Percentiles rank a stretch among this genome's conserved stretches.
These are phyloP conservation scores for Nixonia krombeini DNA, from an alignment of 1,140 invertebrate species.

Conservation along the genomic window DNA sequence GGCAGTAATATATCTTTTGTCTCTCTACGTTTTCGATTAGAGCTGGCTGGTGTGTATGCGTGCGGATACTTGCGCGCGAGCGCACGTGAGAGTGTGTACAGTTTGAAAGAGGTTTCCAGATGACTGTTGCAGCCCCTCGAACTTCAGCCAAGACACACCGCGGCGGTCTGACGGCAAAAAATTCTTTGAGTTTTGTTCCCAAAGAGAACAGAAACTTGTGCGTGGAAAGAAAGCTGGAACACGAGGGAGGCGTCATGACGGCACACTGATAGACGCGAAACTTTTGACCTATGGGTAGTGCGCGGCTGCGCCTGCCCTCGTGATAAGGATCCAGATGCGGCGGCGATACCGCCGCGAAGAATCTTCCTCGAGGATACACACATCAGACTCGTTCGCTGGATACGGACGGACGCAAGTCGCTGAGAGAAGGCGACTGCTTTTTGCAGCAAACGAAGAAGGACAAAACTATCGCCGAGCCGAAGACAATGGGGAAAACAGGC, in stretches of 20 bases:
- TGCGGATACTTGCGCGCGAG: no score
- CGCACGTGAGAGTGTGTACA: no score
- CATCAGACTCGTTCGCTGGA: conserved; percentile 44
- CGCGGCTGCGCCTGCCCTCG: background rate
- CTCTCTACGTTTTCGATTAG: background rate
- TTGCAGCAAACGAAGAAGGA: conserved; percentile 27
- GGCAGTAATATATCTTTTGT: background rate
- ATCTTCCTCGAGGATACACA: conserved; percentile 23
- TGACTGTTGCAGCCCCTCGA: conserved; percentile 5
- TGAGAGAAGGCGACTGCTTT: conserved; percentile 36
- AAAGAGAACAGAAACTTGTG: conserved; percentile 50
- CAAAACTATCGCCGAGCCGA: conserved; percentile 54
- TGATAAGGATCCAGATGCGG: conserved; percentile 28
- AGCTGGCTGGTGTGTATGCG: no score
- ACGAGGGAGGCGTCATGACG: conserved; percentile 35
- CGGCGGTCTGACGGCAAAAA: conserved; percentile 31
- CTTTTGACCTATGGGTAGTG: conserved; percentile 5
- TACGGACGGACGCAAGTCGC: conserved; percentile 31
- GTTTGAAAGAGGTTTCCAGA: conserved; percentile 2
- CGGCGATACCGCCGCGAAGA: conserved; percentile 19
- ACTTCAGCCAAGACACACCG: background rate
- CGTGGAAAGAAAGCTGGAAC: conserved; percentile 28
- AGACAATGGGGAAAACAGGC: conserved; percentile 59
- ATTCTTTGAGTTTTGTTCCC: conserved; percentile 36
- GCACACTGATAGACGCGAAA: conserved; percentile 3